phyloP scores from a whole-genome alignment of 2,797 vertebrate genomes.

The Dendrocincla tyrannina region DNA sequence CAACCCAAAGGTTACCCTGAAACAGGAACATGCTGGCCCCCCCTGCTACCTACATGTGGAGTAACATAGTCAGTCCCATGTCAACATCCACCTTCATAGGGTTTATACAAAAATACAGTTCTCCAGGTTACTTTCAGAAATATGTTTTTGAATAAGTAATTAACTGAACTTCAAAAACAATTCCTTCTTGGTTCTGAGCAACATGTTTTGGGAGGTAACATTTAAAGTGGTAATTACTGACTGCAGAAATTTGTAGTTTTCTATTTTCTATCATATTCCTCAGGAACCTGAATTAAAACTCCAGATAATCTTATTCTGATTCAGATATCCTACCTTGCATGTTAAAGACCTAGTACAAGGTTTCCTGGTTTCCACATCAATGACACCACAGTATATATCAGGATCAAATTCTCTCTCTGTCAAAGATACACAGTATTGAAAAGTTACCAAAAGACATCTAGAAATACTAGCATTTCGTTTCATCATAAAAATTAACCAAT shows the following conservation, averaged over 20 bases:
- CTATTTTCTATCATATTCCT: background rate
- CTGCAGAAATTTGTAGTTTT: background rate
- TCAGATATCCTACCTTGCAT: conserved; percentile 89
- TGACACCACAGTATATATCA: conserved; percentile 96
- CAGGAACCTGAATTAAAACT: background rate
- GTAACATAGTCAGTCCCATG: background rate
- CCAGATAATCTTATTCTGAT: background rate
- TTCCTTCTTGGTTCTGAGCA: background rate
- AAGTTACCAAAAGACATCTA: background rate
- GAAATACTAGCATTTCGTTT: background rate
- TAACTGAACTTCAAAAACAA: background rate
- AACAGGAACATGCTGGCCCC: accelerated
- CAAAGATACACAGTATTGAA: conserved; percentile 31
- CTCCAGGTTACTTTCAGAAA: background rate
- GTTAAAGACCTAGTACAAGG: conserved; percentile 99
- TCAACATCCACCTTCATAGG: background rate
- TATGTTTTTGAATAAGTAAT: background rate
- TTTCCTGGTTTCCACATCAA: conserved; percentile 95
- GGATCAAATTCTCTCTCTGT: conserved; percentile 98
- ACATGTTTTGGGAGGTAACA: background rate
- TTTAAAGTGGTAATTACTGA: background rate
- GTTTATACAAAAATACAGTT: background rate
- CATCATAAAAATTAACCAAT: background rate
- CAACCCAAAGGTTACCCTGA: background rate
- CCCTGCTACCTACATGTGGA: background rate